Evolutionary conservation across 35 echinoderm and acorn worm species (phyloP), one percentile per base, ranked within the genome.

Genomic region (Ptychodera flava): DNA sequence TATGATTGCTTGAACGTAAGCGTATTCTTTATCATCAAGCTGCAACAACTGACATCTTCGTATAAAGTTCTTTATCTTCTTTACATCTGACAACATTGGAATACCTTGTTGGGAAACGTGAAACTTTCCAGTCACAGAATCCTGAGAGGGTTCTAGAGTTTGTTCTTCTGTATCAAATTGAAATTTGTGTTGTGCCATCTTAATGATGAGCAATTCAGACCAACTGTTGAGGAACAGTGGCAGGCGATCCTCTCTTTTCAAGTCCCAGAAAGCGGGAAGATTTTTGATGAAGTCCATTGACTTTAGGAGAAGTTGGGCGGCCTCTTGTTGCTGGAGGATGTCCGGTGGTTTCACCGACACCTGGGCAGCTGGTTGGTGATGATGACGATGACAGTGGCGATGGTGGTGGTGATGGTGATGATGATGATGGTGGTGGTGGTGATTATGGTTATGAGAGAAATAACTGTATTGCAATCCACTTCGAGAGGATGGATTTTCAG

Each of bases 1-100:
- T 84, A 98, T 98, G 28, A 92, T 92, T 38, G 93, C 81, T 91
- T 98, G 91, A 37, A 98, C 88, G 82, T 94, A 99, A 33, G 96
- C 96, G 83, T 92, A 94, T 94, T 94, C 96, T 81, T 99, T 99
- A 89, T 99, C 96, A 76, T 99, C 96, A 1, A 99, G 83, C 77
- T 89, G 32, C 90, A 99, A 87, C 81, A 87, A 82, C 37, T 99
- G 90, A 88, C 96, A 99, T 79, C 93, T 92, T 33, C 78, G 89
- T 86, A 99, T 94, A 88, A 99, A 99, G 30, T 86, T 92, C 78
- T 99, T 92, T 78, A 99, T 91, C 38, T 88, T 92, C 75, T 99
- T 86, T 33, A 99, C 89, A 77, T 99, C 96, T 16, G 90, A 90
- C 35, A 88, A 88, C 1, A 92, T 94, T 84, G 96, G 96, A 82